Base-by-base conservation (phyloP, 1,140 invertebrate genomes). In the Atta texana region DNA sequence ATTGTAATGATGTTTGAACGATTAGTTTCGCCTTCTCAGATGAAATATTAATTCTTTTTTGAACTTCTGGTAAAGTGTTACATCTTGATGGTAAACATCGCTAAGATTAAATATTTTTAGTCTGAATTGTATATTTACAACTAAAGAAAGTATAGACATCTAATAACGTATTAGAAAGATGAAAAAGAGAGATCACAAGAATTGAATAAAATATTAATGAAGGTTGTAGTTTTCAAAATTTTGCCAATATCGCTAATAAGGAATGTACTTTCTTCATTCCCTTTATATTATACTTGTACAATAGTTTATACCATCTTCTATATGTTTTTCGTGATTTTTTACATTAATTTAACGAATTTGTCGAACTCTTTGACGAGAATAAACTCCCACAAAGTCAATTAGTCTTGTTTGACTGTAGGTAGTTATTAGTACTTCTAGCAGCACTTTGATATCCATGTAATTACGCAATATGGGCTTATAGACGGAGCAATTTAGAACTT, bases 341-440 rank as follows among this genome's bases (percentile, higher is more conserved):
- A 57, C 34, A 57, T 72, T 39, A 55, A 57, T 66, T 68, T 69
- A 68, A 44, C 53, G 44, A 34, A 53, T 51, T 14, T n/a, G 72
- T 39, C 18, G 3, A 59, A 82, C 53, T 72, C 68, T 59, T 74
- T 49, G 68, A 84, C 18, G 72, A 44, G 57, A 64, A 85, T 85
- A 75, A 85, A 77, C 82, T 85, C 21, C 31, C 31, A 85, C 21
- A 39, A 85, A 85, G 82, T 85, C 57, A 85, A 66, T 74, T 85
- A 77, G 51, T 57, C 49, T 85, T 44, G 82, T 85, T 55, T 78
- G 61, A 77, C 72, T 78, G 59, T 24, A 76, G 31, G 39, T 24
- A 63, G 74, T 78, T 85, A 74, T 85, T 77, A 66, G 49, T 55
- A 68, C 59, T 31, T 71, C 68, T 51, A 64, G 59, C 21, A 31